Base-by-base conservation (phyloP, 2,888 invertebrate genomes). In the Trissolcus brochymenae region DNA sequence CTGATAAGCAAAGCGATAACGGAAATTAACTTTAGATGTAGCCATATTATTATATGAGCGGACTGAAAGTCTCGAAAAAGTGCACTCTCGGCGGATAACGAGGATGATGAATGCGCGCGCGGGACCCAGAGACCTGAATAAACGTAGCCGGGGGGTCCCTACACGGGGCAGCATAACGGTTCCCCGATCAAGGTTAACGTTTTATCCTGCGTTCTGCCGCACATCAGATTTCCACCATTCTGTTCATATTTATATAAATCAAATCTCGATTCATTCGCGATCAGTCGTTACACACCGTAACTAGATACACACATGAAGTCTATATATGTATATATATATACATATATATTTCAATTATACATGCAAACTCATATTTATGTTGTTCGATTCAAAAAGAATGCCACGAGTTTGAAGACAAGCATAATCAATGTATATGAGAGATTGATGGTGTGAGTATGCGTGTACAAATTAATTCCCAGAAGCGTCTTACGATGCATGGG, bases 101-200 rank as follows among this genome's bases (percentile, higher is more conserved):
- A 77, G 74, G 74, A 76, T 76, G 74, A 77, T 76, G 72, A 55
- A 68, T 49, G 64, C 67, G 83, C 43, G 86, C 19, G 19, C 19
- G 19, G 88, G 88, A 88, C 87, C 88, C 86, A 88, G 88, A 88
- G 88, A 88, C 88, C 88, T 88, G 87, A 86, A 88, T 89, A 88
- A 82, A 85, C 83, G 81, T 85, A 83, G 84, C 86, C 86, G 83
- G 82, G 82, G 83, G 86, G 85, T 82, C 80, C 81, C 81, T 84
- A 82, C 83, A 85, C 29, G 29, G 87, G 87, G 84, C 87, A 87
- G 87, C 84, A 85, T 88, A 88, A 88, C 88, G 88, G 88, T 88
- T 83, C 86, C 79, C 84, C 84, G 86, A 88, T 88, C 87, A 87
- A 88, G 88, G 87, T 87, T 87, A 80, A 75, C 78, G 74, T 73